Percentiles rank a stretch among this genome's conserved stretches.
phyloP scores from a whole-genome alignment of 2,888 invertebrate species.

The Camptogramma bilineatum region DNA sequence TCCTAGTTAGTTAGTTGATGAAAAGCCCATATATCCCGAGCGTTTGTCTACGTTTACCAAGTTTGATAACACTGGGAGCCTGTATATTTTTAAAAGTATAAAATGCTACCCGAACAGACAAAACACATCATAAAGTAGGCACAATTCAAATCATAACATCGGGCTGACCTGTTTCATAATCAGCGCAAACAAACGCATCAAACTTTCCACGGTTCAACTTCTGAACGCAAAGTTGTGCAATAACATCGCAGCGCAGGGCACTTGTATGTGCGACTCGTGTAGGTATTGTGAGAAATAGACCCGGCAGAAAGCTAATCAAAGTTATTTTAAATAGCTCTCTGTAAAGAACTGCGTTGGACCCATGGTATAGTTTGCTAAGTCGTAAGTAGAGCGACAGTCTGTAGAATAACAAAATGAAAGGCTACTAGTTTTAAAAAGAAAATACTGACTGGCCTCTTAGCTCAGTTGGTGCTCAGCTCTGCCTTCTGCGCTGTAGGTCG shows the following conservation, averaged over 20 bases:
- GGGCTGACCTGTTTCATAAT: constrained; percentile 34
- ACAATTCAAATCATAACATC: constrained; percentile 31
- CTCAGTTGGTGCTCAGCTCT: too few species aligned
- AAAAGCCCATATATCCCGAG: too few species aligned
- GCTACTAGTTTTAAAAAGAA: too few species aligned
- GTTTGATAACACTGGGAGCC: too few species aligned
- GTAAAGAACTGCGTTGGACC: neutral
- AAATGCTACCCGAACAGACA: constrained; percentile 3
- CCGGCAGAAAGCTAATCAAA: constrained; percentile 6
- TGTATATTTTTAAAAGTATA: neutral
- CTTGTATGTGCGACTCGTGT: constrained; percentile 36
- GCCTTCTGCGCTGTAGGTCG: too few species aligned
- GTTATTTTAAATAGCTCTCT: neutral
- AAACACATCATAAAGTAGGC: constrained; percentile 27
- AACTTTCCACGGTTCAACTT: constrained; percentile 50
- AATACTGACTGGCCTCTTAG: too few species aligned
- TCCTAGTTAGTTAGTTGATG: too few species aligned
- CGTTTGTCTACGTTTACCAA: too few species aligned
- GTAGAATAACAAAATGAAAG: too few species aligned
- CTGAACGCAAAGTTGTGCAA: constrained; percentile 48
- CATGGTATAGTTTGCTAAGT: neutral
- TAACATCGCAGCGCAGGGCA: constrained; percentile 43
- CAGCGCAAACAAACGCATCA: constrained; percentile 47
- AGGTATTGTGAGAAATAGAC: constrained; percentile 4
- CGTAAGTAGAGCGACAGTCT: too few species aligned